Evolutionary conservation across 2,888 invertebrate genomes (phyloP).

Genomic region (Sarcophaga caerulescens): DNA sequence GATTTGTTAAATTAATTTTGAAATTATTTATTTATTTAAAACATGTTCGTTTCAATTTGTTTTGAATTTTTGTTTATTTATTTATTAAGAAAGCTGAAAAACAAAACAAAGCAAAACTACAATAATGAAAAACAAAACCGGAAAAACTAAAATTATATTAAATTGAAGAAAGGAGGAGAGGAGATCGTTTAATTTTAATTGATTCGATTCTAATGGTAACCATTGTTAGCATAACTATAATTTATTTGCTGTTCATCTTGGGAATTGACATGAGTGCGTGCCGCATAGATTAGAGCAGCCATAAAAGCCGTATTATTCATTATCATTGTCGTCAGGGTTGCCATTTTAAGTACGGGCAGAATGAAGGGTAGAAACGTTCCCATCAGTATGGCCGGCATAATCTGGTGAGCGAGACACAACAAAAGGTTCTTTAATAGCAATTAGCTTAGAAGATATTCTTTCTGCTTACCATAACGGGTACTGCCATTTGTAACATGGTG

Average conservation of each 20-base stretch:
- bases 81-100: not conserved
- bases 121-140: not conserved
- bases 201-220: conserved; percentile 70
- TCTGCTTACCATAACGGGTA: conserved; percentile 82
- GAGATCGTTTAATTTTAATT: conserved; percentile 6
- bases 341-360: conserved; percentile 86
- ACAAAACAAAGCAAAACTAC: not conserved
- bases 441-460: not conserved
- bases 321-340: conserved; percentile 84
- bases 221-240: conserved; percentile 74
- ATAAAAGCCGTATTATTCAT: conserved; percentile 86
- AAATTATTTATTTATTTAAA: not conserved
- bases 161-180: too few relatives aligned
- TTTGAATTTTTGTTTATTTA: too few relatives aligned
- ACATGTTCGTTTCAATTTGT: not conserved
- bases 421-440: not conserved
- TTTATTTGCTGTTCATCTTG: conserved; percentile 77
- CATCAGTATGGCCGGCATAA: conserved; percentile 85
- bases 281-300: conserved; percentile 82
- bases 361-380: conserved; percentile 86
- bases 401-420: conserved; percentile 23
- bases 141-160: not conserved
- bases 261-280: conserved; percentile 76
- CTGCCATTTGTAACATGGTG: conserved; percentile 79
- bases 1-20: not conserved